Evolutionary conservation across 2,113 vertebrate genomes (phyloP).

Genomic region (Noctilio leporinus): DNA sequence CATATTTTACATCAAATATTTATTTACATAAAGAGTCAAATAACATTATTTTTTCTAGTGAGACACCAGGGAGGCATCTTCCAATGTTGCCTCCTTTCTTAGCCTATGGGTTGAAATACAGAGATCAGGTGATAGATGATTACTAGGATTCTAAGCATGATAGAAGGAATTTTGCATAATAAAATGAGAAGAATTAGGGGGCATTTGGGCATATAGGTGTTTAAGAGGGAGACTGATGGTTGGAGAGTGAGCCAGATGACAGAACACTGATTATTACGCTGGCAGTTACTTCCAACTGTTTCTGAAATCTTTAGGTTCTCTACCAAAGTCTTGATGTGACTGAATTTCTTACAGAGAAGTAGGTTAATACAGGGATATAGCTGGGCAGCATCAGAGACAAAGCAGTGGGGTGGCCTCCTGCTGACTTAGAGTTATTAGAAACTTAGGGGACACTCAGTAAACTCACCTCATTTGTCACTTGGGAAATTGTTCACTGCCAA

Average conservation of each 20-base stretch:
- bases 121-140: neutral
- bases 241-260: neutral
- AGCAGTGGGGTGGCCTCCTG: neutral
- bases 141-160: neutral
- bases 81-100: neutral
- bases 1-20: neutral
- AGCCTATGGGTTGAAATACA: neutral
- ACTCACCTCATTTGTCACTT: constrained; percentile 4
- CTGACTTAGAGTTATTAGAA: neutral
- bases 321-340: constrained; percentile 17
- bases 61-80: neutral
- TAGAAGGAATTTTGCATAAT: neutral
- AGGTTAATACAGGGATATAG: neutral
- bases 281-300: neutral
- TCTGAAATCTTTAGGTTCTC: neutral
- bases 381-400: neutral
- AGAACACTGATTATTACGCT: neutral
- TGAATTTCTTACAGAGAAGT: constrained; percentile 36
- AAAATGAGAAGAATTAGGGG: neutral
- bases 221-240: neutral
- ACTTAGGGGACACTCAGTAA: neutral
- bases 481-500: neutral
- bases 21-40: neutral
- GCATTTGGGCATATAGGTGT: neutral
- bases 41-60: neutral